Evolutionary conservation across 1,140 invertebrate species (phyloP).

Genomic region (Bombus picipes): DNA sequence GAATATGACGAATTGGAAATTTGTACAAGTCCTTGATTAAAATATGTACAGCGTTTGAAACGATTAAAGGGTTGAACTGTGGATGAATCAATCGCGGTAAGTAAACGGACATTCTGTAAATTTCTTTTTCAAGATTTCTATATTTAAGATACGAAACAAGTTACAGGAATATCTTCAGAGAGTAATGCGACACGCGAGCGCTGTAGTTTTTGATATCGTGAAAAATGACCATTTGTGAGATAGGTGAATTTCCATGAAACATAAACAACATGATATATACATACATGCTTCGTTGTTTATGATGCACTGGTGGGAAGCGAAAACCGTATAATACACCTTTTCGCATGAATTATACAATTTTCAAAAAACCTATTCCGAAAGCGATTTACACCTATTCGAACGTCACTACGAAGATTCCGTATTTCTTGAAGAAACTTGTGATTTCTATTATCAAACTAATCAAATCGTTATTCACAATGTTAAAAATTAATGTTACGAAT

Average conservation of each 20-base stretch:
- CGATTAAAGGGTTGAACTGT: no score
- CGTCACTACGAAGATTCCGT: not conserved
- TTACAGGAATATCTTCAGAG: not conserved
- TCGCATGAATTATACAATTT: not conserved
- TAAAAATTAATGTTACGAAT: no score
- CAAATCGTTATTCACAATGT: no score
- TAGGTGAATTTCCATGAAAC: not conserved
- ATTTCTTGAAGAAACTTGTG: not conserved
- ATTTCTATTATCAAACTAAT: no score
- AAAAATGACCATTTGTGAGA: not conserved
- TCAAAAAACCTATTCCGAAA: not conserved
- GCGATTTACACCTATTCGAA: not conserved
- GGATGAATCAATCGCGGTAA: no score
- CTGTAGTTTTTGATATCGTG: not conserved
- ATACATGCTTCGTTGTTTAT: not conserved
- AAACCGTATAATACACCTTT: not conserved
- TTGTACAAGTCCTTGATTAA: no score
- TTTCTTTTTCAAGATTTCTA: not conserved
- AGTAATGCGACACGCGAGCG: not conserved
- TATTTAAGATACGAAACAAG: not conserved
- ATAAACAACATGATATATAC: not conserved
- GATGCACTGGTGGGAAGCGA: not conserved
- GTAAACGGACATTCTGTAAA: no score
- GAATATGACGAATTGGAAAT: no score
- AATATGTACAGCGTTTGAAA: no score